Base-by-base conservation (phyloP, 2,797 vertebrate genomes). In the Pangasius macronema region DNA sequence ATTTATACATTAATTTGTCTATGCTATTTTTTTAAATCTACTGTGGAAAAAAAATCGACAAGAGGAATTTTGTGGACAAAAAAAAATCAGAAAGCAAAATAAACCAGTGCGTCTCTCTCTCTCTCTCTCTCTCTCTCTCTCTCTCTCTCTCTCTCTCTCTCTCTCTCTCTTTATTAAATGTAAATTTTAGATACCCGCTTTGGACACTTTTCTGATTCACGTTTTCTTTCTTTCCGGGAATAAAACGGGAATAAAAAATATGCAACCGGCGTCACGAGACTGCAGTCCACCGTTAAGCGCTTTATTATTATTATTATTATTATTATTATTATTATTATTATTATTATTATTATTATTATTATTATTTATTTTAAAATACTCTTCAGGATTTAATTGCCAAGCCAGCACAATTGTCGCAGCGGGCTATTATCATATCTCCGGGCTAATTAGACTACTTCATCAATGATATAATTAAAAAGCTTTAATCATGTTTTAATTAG, bases 401-500 rank as follows among this genome's bases (percentile, higher is more conserved):
- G 93, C 93, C 86, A 91, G 90, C 91, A 92, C 91, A 92, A 93
- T 89, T 94, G 93, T 95, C 96, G 95, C 95, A 93, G 90, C 94
- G 95, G 95, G 93, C 94, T 94, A 96, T 98, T 97, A 97, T 97
- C 96, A 96, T 96, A 97, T 96, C 95, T 94, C 93, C 94, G 93
- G 93, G 94, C 95, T 97, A 97, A 98, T 98, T 97, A 97, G 95
- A 93, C 93, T 93, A 95, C 94, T 95, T 96, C 94, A 93, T 95
- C 95, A 94, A 93, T 95, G 95, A 97, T 95, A 95, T 95, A 96
- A 97, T 98, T 97, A 97, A 95, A 96, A 94, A 97, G 94, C 95
- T 96, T 96, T 96, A 96, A 97, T 97, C 95, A 97, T 94, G 93
- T 94, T 94, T 94, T 98, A 97, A 98, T 99, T 97, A 99, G 97